These are phyloP conservation scores for Apis mellifera DNA, from an alignment of 1,140 invertebrate genomes.

Conservation along the genomic window Amel_HAv3.1 CM009936.2:10248001-10248500, in stretches of 20 bases:
- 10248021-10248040: no score
- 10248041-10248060: no score
- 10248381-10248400: neutral
- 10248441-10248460: neutral
- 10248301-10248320: conserved; percentile 10
- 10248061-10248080: no score
- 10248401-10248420: neutral
- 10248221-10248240: neutral
- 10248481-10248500: no score
- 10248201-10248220: neutral
- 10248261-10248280: neutral
- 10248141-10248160: neutral
- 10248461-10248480: neutral
- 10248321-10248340: neutral
- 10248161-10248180: neutral
- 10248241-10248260: neutral
- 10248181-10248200: neutral
- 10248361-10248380: neutral
- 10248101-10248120: no score
- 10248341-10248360: neutral
- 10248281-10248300: neutral
- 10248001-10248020: no score
- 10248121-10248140: neutral
- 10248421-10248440: neutral
- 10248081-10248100: no score